A percentile compares a stretch with the other conserved stretches of the same genome.
phyloP scores from a whole-genome alignment of 2,113 vertebrate species.

The Zosterops japonicus region DNA sequence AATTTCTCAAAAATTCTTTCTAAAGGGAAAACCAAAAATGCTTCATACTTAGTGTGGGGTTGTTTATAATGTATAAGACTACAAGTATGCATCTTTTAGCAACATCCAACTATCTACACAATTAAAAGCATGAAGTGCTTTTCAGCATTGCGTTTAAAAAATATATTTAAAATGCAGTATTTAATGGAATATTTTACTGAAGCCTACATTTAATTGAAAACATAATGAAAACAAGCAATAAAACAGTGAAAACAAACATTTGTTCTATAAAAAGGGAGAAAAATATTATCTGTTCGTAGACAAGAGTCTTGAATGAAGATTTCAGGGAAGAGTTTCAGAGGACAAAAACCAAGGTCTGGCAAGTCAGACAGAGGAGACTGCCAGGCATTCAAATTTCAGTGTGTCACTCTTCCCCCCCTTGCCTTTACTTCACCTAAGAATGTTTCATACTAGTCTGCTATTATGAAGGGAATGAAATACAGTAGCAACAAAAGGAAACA shows the following conservation, averaged over 20 bases:
- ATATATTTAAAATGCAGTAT: background rate
- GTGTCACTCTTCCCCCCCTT: background rate
- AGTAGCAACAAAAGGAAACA: background rate
- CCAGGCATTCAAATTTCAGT: background rate
- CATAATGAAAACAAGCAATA: conserved; percentile 30
- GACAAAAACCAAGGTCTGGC: background rate
- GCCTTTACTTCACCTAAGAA: background rate
- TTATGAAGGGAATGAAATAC: background rate
- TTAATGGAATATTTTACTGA: conserved; percentile 15
- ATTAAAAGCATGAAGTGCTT: background rate
- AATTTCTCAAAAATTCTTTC: background rate
- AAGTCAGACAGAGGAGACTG: background rate
- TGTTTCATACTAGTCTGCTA: background rate
- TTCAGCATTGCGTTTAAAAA: background rate
- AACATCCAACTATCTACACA: background rate
- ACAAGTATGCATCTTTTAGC: background rate
- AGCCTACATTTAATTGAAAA: conserved; percentile 1
- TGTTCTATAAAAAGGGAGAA: conserved; percentile 2
- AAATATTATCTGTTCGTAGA: conserved; percentile 6
- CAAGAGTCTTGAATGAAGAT: background rate
- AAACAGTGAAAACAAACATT: background rate
- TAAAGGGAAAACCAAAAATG: background rate
- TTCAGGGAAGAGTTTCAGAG: background rate
- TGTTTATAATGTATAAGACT: background rate
- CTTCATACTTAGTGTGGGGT: background rate